Percentiles rank a stretch among this genome's conserved stretches.
Conservation (phyloP, 2,113 vertebrate species). For the Lampris incognitus region DNA sequence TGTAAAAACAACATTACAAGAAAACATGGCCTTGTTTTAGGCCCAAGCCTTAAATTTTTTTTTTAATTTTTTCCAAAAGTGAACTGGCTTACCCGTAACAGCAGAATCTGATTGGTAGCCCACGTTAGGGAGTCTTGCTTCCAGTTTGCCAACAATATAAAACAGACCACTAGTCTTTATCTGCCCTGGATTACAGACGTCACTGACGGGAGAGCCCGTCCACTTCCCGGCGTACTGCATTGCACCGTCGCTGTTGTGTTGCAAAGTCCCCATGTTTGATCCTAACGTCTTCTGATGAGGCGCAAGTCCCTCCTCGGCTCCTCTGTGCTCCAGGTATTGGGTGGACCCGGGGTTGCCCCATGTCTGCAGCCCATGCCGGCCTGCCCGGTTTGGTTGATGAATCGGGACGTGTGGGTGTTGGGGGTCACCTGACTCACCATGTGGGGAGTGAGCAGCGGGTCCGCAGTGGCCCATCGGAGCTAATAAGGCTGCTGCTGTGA, state of each 20-base stretch:
- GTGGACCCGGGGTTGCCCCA: no score
- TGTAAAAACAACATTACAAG: no score
- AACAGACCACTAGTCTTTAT: constrained; percentile 43
- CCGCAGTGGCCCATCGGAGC: not conserved
- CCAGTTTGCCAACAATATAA: constrained; percentile 30
- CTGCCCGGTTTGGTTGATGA: not conserved
- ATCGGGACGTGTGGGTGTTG: not conserved
- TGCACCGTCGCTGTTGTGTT: not conserved
- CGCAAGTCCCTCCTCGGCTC: no score
- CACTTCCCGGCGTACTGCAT: not conserved
- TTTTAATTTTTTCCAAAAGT: not conserved
- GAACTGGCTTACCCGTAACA: constrained; percentile 31
- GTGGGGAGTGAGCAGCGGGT: not conserved
- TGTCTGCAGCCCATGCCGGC: not conserved
- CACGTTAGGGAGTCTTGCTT: not conserved
- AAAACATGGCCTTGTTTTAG: no score
- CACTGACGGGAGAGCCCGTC: not conserved
- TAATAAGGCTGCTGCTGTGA: constrained; percentile 17
- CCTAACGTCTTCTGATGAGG: not conserved
- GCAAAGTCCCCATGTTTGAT: constrained; percentile 1
- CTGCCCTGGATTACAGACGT: constrained; percentile 28
- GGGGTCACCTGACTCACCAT: not conserved
- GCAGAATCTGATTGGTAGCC: constrained; percentile 41
- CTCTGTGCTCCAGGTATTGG: no score
- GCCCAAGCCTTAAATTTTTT: no score